Evolutionary conservation across 2,888 invertebrate species (phyloP).

Genomic region (Geotrupes spiniger): DNA sequence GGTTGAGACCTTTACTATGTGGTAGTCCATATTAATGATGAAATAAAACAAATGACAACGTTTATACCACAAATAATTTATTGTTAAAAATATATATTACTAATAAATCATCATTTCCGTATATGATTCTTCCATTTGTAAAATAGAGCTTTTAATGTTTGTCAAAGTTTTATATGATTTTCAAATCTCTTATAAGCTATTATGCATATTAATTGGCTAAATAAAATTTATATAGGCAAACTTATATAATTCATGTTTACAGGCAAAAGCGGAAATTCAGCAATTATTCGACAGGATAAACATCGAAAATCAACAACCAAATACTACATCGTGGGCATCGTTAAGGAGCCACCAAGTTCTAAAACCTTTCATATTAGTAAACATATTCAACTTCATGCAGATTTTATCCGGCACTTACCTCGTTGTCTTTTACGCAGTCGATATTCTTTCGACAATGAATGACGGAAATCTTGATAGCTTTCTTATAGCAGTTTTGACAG

Average conservation of each 20-base stretch:
- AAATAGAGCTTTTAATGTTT: too few relatives aligned
- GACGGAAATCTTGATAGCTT: constrained; percentile 52
- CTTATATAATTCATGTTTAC: constrained; percentile 27
- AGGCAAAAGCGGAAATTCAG: constrained; percentile 63
- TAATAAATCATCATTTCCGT: too few relatives aligned
- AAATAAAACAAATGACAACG: too few relatives aligned
- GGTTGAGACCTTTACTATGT: too few relatives aligned
- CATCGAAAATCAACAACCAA: constrained; percentile 49
- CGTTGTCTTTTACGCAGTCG: constrained; percentile 76
- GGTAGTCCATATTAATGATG: too few relatives aligned
- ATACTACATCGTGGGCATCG: constrained; percentile 42
- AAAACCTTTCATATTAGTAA: constrained; percentile 71
- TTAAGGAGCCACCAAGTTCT: constrained; percentile 61
- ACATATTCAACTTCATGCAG: constrained; percentile 70
- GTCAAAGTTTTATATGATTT: too few relatives aligned
- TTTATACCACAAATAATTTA: too few relatives aligned
- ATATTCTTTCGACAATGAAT: constrained; percentile 61
- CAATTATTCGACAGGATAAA: constrained; percentile 60
- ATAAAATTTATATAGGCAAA: not conserved
- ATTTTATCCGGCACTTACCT: constrained; percentile 74
- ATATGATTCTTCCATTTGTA: too few relatives aligned
- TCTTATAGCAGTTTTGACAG: constrained; percentile 67
- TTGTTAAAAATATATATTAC: too few relatives aligned
- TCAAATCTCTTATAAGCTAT: too few relatives aligned
- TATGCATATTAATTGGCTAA: too few relatives aligned